phyloP scores from a whole-genome alignment of 2,113 vertebrate species.

The Caranx melampygus region DNA sequence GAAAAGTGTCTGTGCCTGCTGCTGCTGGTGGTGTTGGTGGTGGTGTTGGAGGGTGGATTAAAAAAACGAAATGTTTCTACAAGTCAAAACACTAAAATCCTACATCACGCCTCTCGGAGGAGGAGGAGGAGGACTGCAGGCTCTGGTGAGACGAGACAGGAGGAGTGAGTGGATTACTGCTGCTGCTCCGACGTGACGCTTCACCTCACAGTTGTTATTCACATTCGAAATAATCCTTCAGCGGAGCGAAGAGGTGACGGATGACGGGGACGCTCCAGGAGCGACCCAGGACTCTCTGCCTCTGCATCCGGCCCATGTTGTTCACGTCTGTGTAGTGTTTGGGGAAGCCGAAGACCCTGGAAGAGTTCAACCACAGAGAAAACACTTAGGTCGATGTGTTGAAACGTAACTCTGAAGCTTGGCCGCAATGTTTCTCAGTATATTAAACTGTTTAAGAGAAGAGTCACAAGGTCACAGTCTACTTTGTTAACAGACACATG shows the following conservation, averaged over 20 bases:
- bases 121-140: background rate
- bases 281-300: constrained; percentile 90
- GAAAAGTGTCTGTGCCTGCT: constrained; percentile 63
- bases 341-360: constrained; percentile 96
- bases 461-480: background rate
- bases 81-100: constrained; percentile 3
- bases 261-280: constrained; percentile 97
- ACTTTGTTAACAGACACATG: too few species aligned
- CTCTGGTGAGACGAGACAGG: background rate
- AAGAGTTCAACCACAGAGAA: background rate
- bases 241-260: constrained; percentile 92
- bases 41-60: constrained; percentile 11
- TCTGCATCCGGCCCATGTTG: constrained; percentile 87
- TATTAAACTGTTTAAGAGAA: too few species aligned
- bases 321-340: constrained; percentile 94
- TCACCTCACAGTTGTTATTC: constrained; percentile 75
- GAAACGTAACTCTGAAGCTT: too few species aligned
- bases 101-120: background rate
- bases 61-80: constrained; percentile 28
- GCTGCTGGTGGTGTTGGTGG: constrained; percentile 2
- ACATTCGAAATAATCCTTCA: constrained; percentile 97
- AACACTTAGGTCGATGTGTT: background rate
- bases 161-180: constrained; percentile 36
- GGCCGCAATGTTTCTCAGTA: too few species aligned
- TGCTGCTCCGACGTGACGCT: constrained; percentile 10